Conservation (phyloP, 2,888 invertebrate genomes). For the Conus canariensis region DNA sequence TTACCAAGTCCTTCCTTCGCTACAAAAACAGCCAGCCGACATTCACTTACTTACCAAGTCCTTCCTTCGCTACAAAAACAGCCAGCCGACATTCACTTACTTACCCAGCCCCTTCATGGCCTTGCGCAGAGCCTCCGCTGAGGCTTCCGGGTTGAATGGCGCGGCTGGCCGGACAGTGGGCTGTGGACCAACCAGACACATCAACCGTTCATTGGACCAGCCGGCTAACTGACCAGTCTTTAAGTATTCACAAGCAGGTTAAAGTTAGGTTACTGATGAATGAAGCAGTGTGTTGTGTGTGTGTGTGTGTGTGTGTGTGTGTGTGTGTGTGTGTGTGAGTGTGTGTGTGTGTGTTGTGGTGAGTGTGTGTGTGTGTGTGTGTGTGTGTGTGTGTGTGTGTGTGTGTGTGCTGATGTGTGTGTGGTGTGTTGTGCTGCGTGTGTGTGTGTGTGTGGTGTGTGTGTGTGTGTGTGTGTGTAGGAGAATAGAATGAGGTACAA, state of each 20-base stretch:
- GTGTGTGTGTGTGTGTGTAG: too few relatives aligned
- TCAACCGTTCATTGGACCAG: neutral
- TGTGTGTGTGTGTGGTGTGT: too few relatives aligned
- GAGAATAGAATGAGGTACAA: too few relatives aligned
- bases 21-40: too few relatives aligned
- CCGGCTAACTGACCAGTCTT: neutral
- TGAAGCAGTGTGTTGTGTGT: too few relatives aligned
- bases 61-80: too few relatives aligned
- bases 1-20: constrained; percentile 69
- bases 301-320: too few relatives aligned
- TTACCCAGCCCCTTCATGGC: constrained; percentile 75
- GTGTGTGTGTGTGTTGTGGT: neutral
- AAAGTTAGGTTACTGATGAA: too few relatives aligned
- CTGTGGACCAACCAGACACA: constrained; percentile 48
- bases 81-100: neutral
- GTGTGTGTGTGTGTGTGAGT: neutral
- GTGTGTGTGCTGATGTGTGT: too few relatives aligned
- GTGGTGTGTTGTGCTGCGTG: neutral
- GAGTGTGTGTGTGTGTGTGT: neutral
- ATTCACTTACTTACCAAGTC: constrained; percentile 56
- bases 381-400: too few relatives aligned
- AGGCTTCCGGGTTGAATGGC: constrained; percentile 61
- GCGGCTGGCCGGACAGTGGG: constrained; percentile 64
- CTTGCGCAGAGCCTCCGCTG: constrained; percentile 63
- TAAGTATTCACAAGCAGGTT: neutral